Base-by-base conservation (phyloP, 1,140 invertebrate genomes). In the Dendrolimus kikuchii region DNA sequence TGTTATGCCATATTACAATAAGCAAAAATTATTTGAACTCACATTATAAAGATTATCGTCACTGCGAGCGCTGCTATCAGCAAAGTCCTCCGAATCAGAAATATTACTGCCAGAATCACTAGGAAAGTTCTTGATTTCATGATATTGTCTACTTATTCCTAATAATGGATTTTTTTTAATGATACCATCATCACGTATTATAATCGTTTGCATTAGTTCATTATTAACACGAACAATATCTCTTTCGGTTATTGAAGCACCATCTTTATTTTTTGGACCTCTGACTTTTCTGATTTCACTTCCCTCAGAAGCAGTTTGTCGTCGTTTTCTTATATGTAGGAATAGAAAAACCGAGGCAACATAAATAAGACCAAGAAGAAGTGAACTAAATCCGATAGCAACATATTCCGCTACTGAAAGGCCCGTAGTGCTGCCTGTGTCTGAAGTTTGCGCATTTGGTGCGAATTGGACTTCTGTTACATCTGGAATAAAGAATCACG, bases 311-410 rank as follows among this genome's bases (percentile, higher is more conserved):
- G 72, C 68, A 38, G 79, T 72, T 66, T 88, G 79, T 44, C 81
- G 80, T 23, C 88, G 77, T 68, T 89, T 90, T 60, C 91, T 90
- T 48, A 93, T 90, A 64, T 94, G 93, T 5, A 96, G 74, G 69
- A 95, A 96, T 0, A 95, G 86, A 23, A 95, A 92, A 5, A 96
- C 92, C 7, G 94, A 95, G 0, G 93, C 92, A 4, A 96, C 91
- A 66, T 96, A 96, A 60, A 95, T 93, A 7, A 96, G 82, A 0
- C 94, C 94, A 5, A 96, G 83, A 3, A 95, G 85, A 40, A 95
- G 86, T 2, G 94, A 93, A 60, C 93, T 94, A 6, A 95, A 89
- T 7, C 93, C 95, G 46, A 96, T 95, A 0, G 94, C 93, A 0
- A 95, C 89, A 61, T 95, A 95, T 74, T 96, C 94, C 1, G 91